phyloP scores from a whole-genome alignment of 2,888 invertebrate species.

The Trissoscelio sp. region DNA sequence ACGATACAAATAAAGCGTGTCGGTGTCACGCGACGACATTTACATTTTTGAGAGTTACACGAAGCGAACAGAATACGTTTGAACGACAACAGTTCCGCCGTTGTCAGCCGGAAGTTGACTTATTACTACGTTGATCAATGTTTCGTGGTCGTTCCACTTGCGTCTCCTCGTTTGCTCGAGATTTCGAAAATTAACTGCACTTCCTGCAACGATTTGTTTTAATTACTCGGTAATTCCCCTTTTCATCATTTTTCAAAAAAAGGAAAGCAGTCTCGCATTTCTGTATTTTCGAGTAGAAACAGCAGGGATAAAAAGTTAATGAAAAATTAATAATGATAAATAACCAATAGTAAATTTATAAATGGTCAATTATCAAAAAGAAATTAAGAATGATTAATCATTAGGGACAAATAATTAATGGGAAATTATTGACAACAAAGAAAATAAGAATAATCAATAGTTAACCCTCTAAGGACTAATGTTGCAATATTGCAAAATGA shows the following conservation, averaged over 20 bases:
- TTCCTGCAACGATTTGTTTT: constrained; percentile 4
- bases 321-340: too few relatives aligned
- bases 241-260: background rate
- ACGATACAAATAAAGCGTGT: constrained; percentile 39
- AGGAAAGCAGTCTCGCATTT: too few relatives aligned
- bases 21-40: constrained; percentile 2
- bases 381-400: too few relatives aligned
- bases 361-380: too few relatives aligned
- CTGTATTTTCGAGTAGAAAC: too few relatives aligned
- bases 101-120: constrained; percentile 55
- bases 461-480: too few relatives aligned
- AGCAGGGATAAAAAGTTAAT: too few relatives aligned
- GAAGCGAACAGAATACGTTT: constrained; percentile 22
- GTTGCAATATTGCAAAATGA: too few relatives aligned
- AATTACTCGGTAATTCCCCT: background rate
- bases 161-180: background rate
- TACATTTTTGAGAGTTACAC: constrained; percentile 20
- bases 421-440: too few relatives aligned
- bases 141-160: constrained; percentile 22
- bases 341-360: too few relatives aligned
- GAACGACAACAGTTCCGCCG: constrained; percentile 32
- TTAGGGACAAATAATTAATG: too few relatives aligned
- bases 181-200: constrained; percentile 26
- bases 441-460: too few relatives aligned
- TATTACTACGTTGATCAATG: constrained; percentile 44